phyloP scores from a whole-genome alignment of 2,888 invertebrate genomes.

The Heteromyza rotundicornis region DNA sequence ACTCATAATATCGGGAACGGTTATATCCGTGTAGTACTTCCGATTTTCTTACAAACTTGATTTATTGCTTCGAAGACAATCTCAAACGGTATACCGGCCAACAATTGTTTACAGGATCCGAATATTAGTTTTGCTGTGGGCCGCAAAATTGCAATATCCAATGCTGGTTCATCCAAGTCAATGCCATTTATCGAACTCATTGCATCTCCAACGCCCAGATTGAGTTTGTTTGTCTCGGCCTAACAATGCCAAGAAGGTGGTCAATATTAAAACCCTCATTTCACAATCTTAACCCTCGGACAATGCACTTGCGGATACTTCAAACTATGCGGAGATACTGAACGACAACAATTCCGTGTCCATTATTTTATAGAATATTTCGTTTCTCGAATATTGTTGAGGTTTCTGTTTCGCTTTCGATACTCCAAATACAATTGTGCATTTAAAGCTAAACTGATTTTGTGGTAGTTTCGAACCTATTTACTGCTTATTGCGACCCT shows the following conservation, averaged over 20 bases:
- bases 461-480: too few species aligned
- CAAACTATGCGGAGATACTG: neutral
- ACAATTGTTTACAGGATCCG: conserved; percentile 49
- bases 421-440: too few species aligned
- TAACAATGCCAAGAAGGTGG: neutral
- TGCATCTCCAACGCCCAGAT: conserved; percentile 33
- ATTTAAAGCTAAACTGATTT: too few species aligned
- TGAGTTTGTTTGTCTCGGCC: neutral
- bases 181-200: conserved; percentile 40
- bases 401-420: too few species aligned
- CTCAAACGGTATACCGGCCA: conserved; percentile 58
- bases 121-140: conserved; percentile 49
- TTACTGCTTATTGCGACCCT: too few species aligned
- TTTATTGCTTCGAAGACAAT: conserved; percentile 50
- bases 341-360: neutral
- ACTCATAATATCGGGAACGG: too few species aligned
- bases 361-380: too few species aligned
- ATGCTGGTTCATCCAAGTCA: conserved; percentile 37
- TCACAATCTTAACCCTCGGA: too few species aligned
- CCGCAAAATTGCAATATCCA: conserved; percentile 36
- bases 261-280: too few species aligned
- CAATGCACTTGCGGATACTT: too few species aligned
- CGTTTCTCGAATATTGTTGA: too few species aligned
- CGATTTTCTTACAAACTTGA: conserved; percentile 48
- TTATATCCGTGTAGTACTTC: too few species aligned